Evolutionary conservation across 1,140 invertebrate genomes (phyloP).

Genomic region (Mya arenaria): DNA sequence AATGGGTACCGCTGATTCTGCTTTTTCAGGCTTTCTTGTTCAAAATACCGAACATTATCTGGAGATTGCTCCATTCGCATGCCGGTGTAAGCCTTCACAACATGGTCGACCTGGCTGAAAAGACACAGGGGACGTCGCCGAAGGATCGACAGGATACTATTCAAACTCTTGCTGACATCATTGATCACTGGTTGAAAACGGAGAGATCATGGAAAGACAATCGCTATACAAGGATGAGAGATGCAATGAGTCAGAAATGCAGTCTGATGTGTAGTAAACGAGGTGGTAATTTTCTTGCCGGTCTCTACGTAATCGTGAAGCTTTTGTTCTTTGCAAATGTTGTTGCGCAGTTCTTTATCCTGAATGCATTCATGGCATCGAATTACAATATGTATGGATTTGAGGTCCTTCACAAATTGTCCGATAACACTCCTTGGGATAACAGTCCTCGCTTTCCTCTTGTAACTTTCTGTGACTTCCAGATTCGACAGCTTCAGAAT

Average conservation of each 20-base stretch:
- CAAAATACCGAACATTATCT: slow-evolving; percentile 90
- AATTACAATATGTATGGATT: slow-evolving; percentile 79
- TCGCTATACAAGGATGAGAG: slow-evolving; percentile 57
- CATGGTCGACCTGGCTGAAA: slow-evolving; percentile 86
- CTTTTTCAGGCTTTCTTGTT: slow-evolving; percentile 96
- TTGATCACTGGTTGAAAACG: slow-evolving; percentile 68
- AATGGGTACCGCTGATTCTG: too few relatives aligned
- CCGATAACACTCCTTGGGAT: slow-evolving; percentile 78
- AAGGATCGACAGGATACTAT: slow-evolving; percentile 63
- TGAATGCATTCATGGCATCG: slow-evolving; percentile 72
- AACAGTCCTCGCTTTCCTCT: slow-evolving; percentile 81
- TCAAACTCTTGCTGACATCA: slow-evolving; percentile 60
- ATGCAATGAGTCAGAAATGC: slow-evolving; percentile 59
- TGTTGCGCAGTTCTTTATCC: slow-evolving; percentile 75
- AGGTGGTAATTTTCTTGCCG: slow-evolving; percentile 81
- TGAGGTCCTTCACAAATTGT: slow-evolving; percentile 78
- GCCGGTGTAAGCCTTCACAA: slow-evolving; percentile 70
- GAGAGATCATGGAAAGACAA: slow-evolving; percentile 60
- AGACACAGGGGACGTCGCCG: slow-evolving; percentile 54
- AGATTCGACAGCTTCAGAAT: slow-evolving; percentile 81
- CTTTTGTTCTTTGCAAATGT: slow-evolving; percentile 72
- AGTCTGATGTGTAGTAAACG: slow-evolving; percentile 79
- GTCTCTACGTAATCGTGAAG: slow-evolving; percentile 79
- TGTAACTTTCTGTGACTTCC: slow-evolving; percentile 83
- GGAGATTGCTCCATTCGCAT: slow-evolving; percentile 66